Conservation (phyloP, 2,888 invertebrate genomes). For the Agapostemon virescens region DNA sequence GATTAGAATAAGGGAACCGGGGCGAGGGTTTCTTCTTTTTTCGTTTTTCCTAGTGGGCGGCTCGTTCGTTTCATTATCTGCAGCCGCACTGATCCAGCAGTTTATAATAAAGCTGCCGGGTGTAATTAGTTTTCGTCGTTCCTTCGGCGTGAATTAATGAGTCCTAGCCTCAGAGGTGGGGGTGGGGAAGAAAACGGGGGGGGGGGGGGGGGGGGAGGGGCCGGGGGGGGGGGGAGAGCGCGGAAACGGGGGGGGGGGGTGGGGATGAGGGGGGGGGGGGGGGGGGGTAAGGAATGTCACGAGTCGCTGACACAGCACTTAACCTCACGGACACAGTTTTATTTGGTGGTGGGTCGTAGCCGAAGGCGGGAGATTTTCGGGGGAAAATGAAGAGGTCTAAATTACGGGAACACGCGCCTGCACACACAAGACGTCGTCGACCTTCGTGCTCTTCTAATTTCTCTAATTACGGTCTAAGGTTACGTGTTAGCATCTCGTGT, state of each 20-base stretch:
- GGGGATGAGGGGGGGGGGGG: not conserved
- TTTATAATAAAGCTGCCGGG: conserved; percentile 32
- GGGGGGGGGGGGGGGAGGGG: too few species aligned
- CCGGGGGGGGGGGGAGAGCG: too few species aligned
- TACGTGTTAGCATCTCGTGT: conserved; percentile 28
- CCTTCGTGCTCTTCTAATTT: conserved; percentile 40
- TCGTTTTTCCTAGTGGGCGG: not conserved
- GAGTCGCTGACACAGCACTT: conserved; percentile 39
- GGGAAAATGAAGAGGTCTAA: conserved; percentile 39
- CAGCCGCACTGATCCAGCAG: conserved; percentile 24
- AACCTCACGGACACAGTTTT: conserved; percentile 41
- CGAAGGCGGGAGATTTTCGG: conserved; percentile 29
- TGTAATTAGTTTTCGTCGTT: conserved; percentile 36
- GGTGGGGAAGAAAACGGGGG: not conserved
- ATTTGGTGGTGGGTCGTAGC: conserved; percentile 18
- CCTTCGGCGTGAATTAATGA: conserved; percentile 33
- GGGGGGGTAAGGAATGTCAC: conserved; percentile 29
- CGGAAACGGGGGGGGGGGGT: too few species aligned
- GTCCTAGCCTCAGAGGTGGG: not conserved
- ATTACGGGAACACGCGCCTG: conserved; percentile 40
- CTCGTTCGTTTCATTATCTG: conserved; percentile 14
- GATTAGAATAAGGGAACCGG: not conserved
- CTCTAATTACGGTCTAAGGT: conserved; percentile 42
- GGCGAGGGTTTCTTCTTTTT: not conserved
- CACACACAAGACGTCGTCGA: conserved; percentile 25